Evolutionary conservation across 1,140 invertebrate species (phyloP), one percentile per base, ranked within the genome.

Genomic region (Myzus persicae): DNA sequence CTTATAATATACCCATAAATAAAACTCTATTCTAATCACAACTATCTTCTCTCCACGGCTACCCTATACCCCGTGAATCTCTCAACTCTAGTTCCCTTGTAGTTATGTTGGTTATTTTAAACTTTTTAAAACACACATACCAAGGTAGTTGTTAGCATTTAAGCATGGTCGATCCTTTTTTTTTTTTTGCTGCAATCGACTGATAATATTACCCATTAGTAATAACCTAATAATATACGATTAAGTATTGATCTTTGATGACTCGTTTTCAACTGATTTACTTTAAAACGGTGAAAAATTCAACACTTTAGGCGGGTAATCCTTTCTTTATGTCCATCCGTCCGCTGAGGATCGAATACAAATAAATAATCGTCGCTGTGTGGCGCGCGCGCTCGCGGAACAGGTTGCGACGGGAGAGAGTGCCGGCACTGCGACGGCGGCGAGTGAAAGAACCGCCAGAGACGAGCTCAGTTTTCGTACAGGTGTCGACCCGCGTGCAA

Each of bases 391-490:
- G 81, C 8, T 44, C 44, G 76, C 81, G 81, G 91, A 85, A 85
- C 91, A 85, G 81, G 91, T 85, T 85, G 46, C 81, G 76, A 24
- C 36, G 51, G 76, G 91, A 92, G 91, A 92, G 91, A 92, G 90
- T 92, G 91, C 76, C 40, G 59, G 22, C 36, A 36, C 51, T 59
- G 36, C 51, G 51, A 31, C 84, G 87, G 44, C 91, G 81, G 44
- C 38, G 22, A 54, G 91, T 93, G 91, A 93, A 85, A 93, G 91
- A 85, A 85, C 91, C 91, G 76, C 36, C 91, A 18, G 91, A 92
- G 91, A 93, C 44, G 91, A 54, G 31, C 81, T 93, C 91, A 93
- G 91, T 93, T 93, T 93, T 93, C 91, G 46, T 85, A 93, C 91
- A 93, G 91, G 67, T 93, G 91, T 84, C 46, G 81, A 38, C 42